Percentiles rank a stretch among this genome's conserved stretches.
Evolutionary conservation across 1,140 invertebrate genomes (phyloP).

Genomic region (Dinoponera quadriceps): DNA sequence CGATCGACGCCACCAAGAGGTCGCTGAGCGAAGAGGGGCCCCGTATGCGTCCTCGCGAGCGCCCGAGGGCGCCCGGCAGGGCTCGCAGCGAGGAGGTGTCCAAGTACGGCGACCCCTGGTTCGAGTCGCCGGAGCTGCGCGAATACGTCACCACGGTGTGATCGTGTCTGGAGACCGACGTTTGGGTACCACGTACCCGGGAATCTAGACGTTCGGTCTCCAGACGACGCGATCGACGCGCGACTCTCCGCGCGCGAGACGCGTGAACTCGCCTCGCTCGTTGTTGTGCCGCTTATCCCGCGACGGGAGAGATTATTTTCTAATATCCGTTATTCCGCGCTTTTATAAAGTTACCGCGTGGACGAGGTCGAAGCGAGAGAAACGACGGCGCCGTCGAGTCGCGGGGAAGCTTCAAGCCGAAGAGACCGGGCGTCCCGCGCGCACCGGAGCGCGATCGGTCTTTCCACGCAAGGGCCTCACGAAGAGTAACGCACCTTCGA

Average conservation of each 20-base stretch:
- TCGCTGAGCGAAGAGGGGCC: conserved; percentile 84
- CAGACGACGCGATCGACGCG: conserved; percentile 12
- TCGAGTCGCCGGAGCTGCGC: conserved; percentile 76
- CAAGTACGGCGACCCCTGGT: conserved; percentile 79
- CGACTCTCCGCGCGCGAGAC: conserved; percentile 15
- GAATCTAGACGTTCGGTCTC: conserved; percentile 16
- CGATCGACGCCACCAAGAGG: conserved; percentile 77
- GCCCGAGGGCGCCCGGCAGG: conserved; percentile 75
- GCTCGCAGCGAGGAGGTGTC: conserved; percentile 82
- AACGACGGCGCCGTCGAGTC: too few species aligned
- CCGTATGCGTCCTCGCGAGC: conserved; percentile 66
- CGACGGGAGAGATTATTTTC: conserved; percentile 38
- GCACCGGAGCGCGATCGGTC: neutral
- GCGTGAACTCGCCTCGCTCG: neutral
- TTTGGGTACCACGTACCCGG: neutral
- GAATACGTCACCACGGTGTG: conserved; percentile 84
- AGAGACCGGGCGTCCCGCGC: neutral
- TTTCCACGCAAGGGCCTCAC: conserved; percentile 51
- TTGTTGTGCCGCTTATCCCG: conserved; percentile 28
- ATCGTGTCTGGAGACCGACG: conserved; percentile 31
- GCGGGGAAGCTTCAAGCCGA: neutral
- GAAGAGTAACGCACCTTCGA: conserved; percentile 42
- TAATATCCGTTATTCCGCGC: conserved; percentile 27
- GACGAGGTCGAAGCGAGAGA: neutral
- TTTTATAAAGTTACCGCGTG: conserved; percentile 49